Evolutionary conservation across 2,888 invertebrate genomes (phyloP).

Genomic region (Pyrrhosoma nymphula): DNA sequence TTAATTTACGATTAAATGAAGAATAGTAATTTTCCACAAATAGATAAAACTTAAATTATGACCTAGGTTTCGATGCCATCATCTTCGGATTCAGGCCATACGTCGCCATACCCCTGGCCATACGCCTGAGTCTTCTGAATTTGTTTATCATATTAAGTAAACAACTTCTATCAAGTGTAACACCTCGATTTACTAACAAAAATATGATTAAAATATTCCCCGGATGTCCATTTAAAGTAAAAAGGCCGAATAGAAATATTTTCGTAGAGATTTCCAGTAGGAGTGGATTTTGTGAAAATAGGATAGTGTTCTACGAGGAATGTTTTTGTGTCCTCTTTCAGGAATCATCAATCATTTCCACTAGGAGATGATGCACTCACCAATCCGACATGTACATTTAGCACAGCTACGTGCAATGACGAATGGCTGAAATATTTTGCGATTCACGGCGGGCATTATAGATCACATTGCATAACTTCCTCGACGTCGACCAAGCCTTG

Average conservation of each 20-base stretch:
- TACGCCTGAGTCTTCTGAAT: too few relatives aligned
- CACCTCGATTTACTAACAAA: neutral
- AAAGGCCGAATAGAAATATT: neutral
- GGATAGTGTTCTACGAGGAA: neutral
- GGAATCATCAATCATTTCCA: constrained; percentile 3
- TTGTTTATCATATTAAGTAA: too few relatives aligned
- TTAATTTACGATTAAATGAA: too few relatives aligned
- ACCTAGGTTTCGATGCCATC: too few relatives aligned
- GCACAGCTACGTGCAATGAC: neutral
- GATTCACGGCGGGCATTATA: neutral
- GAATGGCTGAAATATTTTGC: constrained; percentile 29
- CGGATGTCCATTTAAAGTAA: neutral
- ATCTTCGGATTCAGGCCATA: too few relatives aligned
- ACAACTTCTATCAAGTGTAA: neutral
- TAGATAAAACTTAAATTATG: too few relatives aligned
- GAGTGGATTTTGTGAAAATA: neutral
- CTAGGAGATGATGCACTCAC: neutral
- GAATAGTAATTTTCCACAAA: too few relatives aligned
- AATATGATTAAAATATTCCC: neutral
- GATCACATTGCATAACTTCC: neutral
- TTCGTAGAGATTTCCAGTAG: neutral
- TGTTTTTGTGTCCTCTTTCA: neutral
- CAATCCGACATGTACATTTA: neutral
- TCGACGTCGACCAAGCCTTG: neutral
- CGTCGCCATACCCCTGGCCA: too few relatives aligned